Evolutionary conservation across 2,888 invertebrate genomes (phyloP), one percentile per base, ranked within the genome.

Genomic region (Lasioglossum zephyrum): DNA sequence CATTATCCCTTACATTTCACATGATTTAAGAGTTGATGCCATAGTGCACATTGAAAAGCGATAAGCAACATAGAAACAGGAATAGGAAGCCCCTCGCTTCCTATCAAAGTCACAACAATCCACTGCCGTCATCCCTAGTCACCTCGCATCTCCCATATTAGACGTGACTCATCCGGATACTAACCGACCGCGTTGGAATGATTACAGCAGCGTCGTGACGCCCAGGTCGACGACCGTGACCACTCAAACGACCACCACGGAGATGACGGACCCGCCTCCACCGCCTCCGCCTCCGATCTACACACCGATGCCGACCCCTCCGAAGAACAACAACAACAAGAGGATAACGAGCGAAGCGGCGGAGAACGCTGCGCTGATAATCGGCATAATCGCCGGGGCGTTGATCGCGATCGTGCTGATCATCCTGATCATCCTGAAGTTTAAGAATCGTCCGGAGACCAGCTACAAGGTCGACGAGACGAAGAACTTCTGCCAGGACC

Each of bases 391-490:
- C 84, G 98, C 98, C 4, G 98, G 98, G 73, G 98, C 98, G 63
- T 96, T 98, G 87, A 99, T 99, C 93, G 98, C 98, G 53, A 97
- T 99, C 88, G 98, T 99, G 79, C 96, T 99, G 88, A 97, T 99
- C 88, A 98, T 99, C 80, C 96, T 99, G 85, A 96, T 99, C 84
- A 98, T 99, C 92, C 96, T 99, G 92, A 98, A 98, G 96, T 98
- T 98, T 95, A 96, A 97, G 94, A 97, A 97, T 92, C 97, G 98
- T 87, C 97, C 98, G 77, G 98, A 98, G 94, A 97, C 97, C n/a
- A 97, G 97, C 80, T 99, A 99, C 95, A 99, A 99, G 95, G 98
- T 99, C 85, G 99, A 99, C 93, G 98, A 98, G 92, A 97, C 97
- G 93, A 97, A 96, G 85, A 97, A 96, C 83, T 97, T 97, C 95